Base-by-base conservation (phyloP, 2,113 vertebrate genomes). In the Trinectes maculatus region DNA sequence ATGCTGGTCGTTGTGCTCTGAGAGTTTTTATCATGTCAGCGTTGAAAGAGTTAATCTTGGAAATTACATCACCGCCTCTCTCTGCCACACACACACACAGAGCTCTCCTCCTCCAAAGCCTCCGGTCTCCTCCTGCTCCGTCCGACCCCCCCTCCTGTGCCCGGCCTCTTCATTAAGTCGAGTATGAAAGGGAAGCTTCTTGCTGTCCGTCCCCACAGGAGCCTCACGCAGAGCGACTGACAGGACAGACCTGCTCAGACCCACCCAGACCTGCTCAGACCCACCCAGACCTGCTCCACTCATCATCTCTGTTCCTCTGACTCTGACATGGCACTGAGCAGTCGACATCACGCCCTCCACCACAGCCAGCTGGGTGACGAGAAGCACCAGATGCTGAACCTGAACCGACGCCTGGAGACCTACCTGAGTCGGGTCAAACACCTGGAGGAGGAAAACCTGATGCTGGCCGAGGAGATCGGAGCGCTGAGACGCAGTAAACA, bases 371-470 rank as follows among this genome's bases (percentile, higher is more conserved):
- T 88, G 54, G 93, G 91, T 1, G 93, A 94, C 60, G 95, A 97
- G 52, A 95, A 94, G n/a, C 86, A 93, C 28, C 95, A 96, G 88
- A 94, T 98, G 96, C 94, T 96, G 91, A 93, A 94, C 83, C 95
- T 99, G 73, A 99, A 99, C 89, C 91, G 85, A 37, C 90, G 96
- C 18, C 91, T 99, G 71, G 96, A 96, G 63, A 90, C 93, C 2
- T 98, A 98, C 71, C 85, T 98, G 87, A 90, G 90, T 63, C 89
- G 94, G 7, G 96, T 98, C 63, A 95, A 95, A 86, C 83, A 91
- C 52, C 89, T 99, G 48, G 96, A 99, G 74, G 95, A 95, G 82
- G 96, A 97, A 71, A 96, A 98, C 0, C 88, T 92, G 29, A 44
- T 83, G 49, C 92, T 99, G 10, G 61, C 87, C 33, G 87, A 88